A percentile compares a stretch with the other conserved stretches of the same genome.
phyloP scores from a whole-genome alignment of 2,113 vertebrate genomes.

The Oceanites oceanicus region DNA sequence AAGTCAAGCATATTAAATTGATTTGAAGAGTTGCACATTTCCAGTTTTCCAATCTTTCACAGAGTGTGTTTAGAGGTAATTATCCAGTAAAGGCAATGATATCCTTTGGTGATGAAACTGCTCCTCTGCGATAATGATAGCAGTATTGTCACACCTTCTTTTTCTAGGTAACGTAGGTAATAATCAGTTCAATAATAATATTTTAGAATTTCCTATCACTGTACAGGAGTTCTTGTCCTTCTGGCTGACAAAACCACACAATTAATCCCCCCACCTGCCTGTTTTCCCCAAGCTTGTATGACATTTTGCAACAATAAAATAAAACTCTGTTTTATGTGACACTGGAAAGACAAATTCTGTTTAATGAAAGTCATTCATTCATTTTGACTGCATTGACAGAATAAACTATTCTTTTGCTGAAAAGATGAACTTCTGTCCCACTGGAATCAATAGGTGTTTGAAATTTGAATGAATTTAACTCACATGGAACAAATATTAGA shows the following conservation, averaged over 20 bases:
- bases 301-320: neutral
- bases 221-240: neutral
- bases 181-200: neutral
- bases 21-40: neutral
- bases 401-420: neutral
- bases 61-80: neutral
- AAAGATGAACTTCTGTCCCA: neutral
- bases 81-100: neutral
- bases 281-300: neutral
- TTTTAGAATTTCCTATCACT: neutral
- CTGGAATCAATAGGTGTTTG: neutral
- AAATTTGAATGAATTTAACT: neutral
- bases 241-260: neutral
- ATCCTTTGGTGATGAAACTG: neutral
- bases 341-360: neutral
- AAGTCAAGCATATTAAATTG: neutral
- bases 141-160: neutral
- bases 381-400: neutral
- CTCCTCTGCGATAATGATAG: neutral
- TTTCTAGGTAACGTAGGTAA: neutral
- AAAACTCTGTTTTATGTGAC: neutral
- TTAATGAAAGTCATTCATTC: neutral
- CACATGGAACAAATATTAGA: neutral
- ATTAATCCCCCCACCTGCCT: rapidly evolving
- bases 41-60: neutral